phyloP scores from a whole-genome alignment of 2,888 invertebrate genomes.

The Didymodactylos carnosus region DNA sequence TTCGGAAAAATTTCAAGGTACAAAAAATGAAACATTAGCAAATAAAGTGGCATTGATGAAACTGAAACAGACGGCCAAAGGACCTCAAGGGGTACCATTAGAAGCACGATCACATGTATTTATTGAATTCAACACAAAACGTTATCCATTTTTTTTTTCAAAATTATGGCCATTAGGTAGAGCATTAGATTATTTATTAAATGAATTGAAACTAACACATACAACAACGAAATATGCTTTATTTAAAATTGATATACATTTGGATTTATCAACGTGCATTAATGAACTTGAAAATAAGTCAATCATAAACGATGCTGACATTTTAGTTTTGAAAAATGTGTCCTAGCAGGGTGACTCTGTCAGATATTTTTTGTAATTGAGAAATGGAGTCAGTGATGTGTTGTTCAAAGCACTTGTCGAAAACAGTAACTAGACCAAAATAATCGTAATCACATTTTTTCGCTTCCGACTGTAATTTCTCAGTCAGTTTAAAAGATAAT shows the following conservation, averaged over 20 bases:
- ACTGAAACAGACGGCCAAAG: constrained; percentile 8
- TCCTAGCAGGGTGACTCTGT: too few species aligned
- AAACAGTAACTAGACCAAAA: too few species aligned
- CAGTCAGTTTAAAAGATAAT: too few species aligned
- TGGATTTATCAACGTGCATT: not conserved
- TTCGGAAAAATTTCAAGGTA: not conserved
- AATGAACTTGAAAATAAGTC: not conserved
- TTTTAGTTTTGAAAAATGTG: not conserved
- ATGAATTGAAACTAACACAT: not conserved
- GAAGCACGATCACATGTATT: not conserved
- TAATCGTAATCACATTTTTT: too few species aligned
- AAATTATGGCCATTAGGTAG: constrained; percentile 9
- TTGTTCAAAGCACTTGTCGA: too few species aligned
- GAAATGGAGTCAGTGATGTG: too few species aligned
- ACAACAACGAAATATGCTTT: not conserved
- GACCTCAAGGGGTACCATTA: constrained; percentile 5
- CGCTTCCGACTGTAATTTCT: too few species aligned
- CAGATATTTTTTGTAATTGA: too few species aligned
- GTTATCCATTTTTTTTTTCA: constrained; percentile 11
- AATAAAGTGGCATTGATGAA: constrained; percentile 11
- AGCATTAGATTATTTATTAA: constrained; percentile 5
- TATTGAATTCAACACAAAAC: not conserved
- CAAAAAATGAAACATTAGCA: constrained; percentile 8
- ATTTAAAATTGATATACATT: not conserved
- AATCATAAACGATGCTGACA: not conserved